Base-by-base conservation (phyloP, 2,113 vertebrate genomes). In the Columba janthina region DNA sequence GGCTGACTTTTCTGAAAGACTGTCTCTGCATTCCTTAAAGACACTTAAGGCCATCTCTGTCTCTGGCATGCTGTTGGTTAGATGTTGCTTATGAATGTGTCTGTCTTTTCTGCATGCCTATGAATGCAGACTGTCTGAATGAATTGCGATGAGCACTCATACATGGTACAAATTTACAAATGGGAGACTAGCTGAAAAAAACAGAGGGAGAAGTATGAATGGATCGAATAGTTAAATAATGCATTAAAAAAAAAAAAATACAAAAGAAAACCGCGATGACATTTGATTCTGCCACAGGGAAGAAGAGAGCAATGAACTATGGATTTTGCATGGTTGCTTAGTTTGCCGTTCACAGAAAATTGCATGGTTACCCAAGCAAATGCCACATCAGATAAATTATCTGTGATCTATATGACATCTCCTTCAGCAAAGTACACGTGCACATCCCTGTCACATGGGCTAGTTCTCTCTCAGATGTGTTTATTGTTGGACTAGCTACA, bases 301-400 rank as follows among this genome's bases (percentile, higher is more conserved):
- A 87, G 58, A 92, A 21, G 76, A 74, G 65, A 96, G 83, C 76
- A 72, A 12, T 89, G 93, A 93, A 36, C 65, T 88, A 10, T 53
- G 48, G 57, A 54, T 89, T 96, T 92, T 94, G 58, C 65, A 92
- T 1, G 6, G 65, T 78, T 89, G 83, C 73, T 84, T 92, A 26
- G 88, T 29, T 93, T 65, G 61, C 85, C 74, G 44, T 58, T 95
- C 65, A 58, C 61, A 81, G 69, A 83, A 65, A 42, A 90, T 57
- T 62, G 56, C 75, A 8, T 6, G 42, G 85, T 73, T 90, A 70
- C 71, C 31, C 6, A 0, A 92, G 85, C 83, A 94, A 87, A 95
- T 85, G 96, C 73, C 93, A 92, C 93, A 93, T 96, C 92, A 95
- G 65, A 93, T 84, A 85, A 72, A 21, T 75, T 86, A 24, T 85